Base-by-base conservation (phyloP, 2,113 vertebrate genomes). In the Laterallus jamaicensis region DNA sequence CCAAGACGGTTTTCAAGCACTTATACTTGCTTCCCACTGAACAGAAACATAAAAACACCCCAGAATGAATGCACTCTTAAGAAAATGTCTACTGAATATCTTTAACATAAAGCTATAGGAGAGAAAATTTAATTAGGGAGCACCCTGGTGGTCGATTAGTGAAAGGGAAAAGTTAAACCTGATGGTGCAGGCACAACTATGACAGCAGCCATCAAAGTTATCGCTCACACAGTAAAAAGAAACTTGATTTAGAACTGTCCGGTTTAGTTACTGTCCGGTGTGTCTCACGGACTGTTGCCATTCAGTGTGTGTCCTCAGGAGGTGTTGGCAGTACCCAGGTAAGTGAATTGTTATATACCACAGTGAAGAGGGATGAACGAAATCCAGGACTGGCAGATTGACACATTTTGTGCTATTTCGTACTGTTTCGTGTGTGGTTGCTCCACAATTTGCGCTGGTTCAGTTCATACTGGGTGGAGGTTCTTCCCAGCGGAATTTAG, bases 41-140 rank as follows among this genome's bases (percentile, higher is more conserved):
- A 18, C 11, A 85, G 62, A 90, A 84, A 44, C 12, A 31, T 35
- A 21, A 6, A 47, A 21, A 6, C 47, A 67, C 86, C 1, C 0
- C 15, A 58, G 35, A 94, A 58, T 2, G 7, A 83, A 83, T 5
- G 12, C n/a, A 26, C 6, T 32, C 5, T 6, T 26, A 31, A 55
- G 49, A 32, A 74, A 79, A 74, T 11, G 9, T 3, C 17, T 71
- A 5, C n/a, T 37, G 11, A 6, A 1, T 14, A 50, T 9, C 32
- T 82, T 88, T 58, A 81, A 60, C 44, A 55, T 40, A 55, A 66
- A 76, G 39, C 31, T 78, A 12, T 28, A 83, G 35, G 42, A 83
- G 5, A 29, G 21, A 64, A 95, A 56, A 82, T 64, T 95, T 92
- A 93, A 86, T 88, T 90, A 92, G 88, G 60, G 80, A 95, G 92